Evolutionary conservation across 2,888 invertebrate species (phyloP).

Genomic region (Marronus borbonicus): DNA sequence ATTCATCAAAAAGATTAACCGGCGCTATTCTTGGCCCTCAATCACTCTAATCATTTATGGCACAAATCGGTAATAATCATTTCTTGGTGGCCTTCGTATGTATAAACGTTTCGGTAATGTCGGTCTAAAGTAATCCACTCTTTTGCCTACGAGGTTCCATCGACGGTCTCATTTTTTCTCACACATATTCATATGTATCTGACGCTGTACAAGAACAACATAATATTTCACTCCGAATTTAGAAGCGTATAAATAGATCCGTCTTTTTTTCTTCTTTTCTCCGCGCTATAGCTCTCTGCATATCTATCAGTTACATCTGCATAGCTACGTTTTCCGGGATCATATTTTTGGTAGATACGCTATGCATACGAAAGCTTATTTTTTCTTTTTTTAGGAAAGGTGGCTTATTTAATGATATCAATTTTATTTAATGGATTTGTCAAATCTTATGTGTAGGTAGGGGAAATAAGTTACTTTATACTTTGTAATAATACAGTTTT

Average conservation of each 20-base stretch:
- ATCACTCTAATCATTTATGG: no score
- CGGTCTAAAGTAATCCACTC: conserved; percentile 10
- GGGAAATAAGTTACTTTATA: no score
- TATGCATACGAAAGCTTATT: neutral
- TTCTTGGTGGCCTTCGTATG: neutral
- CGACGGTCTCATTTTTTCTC: conserved; percentile 38
- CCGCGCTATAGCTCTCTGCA: conserved; percentile 27
- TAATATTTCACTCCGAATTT: conserved; percentile 50
- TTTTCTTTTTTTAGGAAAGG: neutral
- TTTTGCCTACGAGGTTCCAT: conserved; percentile 23
- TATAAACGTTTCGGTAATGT: conserved; percentile 21
- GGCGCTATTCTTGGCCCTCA: no score
- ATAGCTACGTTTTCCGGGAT: conserved; percentile 39
- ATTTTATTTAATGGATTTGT: no score
- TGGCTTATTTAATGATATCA: neutral
- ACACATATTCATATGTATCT: conserved; percentile 47
- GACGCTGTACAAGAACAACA: conserved; percentile 46
- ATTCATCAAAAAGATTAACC: no score
- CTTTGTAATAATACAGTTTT: no score
- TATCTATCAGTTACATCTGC: conserved; percentile 46
- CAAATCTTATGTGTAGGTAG: no score
- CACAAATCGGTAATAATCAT: neutral
- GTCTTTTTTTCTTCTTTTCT: conserved; percentile 46
- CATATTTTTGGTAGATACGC: conserved; percentile 28
- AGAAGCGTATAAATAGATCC: conserved; percentile 49